Percentiles rank a stretch among this genome's conserved stretches.
Evolutionary conservation across 2,113 vertebrate species (phyloP).

Genomic region (Macrotus californicus): DNA sequence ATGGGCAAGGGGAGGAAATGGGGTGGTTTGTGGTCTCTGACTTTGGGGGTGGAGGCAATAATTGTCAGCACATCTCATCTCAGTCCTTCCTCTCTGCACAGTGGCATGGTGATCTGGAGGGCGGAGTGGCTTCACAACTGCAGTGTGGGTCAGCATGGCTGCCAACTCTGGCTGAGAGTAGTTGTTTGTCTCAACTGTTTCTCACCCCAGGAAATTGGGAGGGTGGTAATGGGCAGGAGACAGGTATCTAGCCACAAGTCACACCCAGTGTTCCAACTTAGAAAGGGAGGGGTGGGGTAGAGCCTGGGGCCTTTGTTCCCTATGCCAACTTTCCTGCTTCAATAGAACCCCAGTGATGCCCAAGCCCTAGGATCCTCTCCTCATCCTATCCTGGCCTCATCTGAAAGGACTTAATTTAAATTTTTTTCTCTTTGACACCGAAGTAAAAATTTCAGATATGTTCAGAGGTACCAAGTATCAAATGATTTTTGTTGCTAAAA

Average conservation of each 20-base stretch:
- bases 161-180: not conserved
- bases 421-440: not conserved
- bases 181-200: not conserved
- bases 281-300: not conserved
- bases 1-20: not conserved
- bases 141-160: not conserved
- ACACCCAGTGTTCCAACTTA: not conserved
- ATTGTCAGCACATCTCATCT: not conserved
- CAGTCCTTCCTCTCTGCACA: not conserved
- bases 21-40: not conserved
- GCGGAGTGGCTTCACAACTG: not conserved
- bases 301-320: not conserved
- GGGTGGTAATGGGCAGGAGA: not conserved
- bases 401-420: not conserved
- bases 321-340: not conserved
- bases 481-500: not conserved
- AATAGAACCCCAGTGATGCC: not conserved
- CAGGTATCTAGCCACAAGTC: not conserved
- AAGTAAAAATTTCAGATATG: not conserved
- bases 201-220: not conserved
- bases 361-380: not conserved
- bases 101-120: not conserved
- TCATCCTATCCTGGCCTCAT: not conserved
- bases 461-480: not conserved
- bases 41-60: rapidly evolving